Conservation (phyloP, 2,797 vertebrate species). For the Sebastes vulpes region DNA sequence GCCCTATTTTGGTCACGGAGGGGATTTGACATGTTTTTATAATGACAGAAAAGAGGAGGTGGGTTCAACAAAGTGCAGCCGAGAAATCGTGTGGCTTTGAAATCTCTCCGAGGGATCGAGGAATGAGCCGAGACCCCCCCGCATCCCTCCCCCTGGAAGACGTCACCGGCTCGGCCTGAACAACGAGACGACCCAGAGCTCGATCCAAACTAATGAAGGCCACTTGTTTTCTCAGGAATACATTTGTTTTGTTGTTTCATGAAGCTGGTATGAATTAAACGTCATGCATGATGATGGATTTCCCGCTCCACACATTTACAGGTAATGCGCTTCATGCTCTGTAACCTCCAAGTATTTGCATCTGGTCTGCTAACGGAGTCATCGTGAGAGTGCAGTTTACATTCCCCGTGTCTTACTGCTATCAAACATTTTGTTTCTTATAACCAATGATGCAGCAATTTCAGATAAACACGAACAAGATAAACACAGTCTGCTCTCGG, state of each 20-base stretch:
- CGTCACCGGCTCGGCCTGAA: background rate
- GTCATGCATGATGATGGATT: background rate
- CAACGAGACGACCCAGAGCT: constrained; percentile 29
- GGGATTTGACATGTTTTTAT: constrained; percentile 42
- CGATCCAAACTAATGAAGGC: background rate
- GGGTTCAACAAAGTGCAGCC: constrained; percentile 46
- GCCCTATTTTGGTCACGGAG: constrained; percentile 44
- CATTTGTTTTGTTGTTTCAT: background rate
- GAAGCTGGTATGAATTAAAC: constrained; percentile 9
- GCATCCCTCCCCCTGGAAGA: background rate
- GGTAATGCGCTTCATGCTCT: constrained; percentile 3
- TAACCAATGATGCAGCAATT: constrained; percentile 52
- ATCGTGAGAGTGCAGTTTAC: constrained; percentile 46
- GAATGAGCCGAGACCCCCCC: constrained; percentile 1
- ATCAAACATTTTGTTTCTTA: constrained; percentile 55
- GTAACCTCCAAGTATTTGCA: constrained; percentile 32
- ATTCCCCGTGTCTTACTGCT: constrained; percentile 54
- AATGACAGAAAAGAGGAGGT: constrained; percentile 44
- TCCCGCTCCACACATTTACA: constrained; percentile 5
- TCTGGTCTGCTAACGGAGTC: constrained; percentile 33
- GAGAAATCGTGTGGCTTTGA: constrained; percentile 31
- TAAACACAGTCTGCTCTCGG: constrained; percentile 46
- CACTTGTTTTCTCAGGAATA: constrained; percentile 19
- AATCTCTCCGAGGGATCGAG: constrained; percentile 19
- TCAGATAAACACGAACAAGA: constrained; percentile 54